A percentile compares a stretch with the other conserved stretches of the same genome.
phyloP scores from a whole-genome alignment of 2,888 invertebrate species.

The Epsilonema sp. region DNA sequence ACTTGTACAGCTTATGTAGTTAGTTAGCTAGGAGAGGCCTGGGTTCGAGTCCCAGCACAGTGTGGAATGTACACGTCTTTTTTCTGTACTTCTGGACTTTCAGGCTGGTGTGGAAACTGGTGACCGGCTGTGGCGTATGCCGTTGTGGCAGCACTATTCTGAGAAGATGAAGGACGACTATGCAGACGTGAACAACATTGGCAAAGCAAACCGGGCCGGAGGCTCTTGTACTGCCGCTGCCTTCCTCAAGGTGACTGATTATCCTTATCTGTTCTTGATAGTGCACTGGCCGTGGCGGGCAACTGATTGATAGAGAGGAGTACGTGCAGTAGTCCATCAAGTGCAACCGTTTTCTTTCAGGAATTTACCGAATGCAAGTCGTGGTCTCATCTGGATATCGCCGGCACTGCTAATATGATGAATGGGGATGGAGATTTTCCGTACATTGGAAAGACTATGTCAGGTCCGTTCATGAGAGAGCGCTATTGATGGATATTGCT shows the following conservation, averaged over 20 bases:
- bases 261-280: no score
- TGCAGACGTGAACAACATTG: constrained; percentile 49
- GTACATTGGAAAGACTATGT: constrained; percentile 42
- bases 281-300: no score
- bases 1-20: background rate
- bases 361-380: constrained; percentile 45
- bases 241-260: constrained; percentile 42
- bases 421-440: constrained; percentile 44
- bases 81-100: no score
- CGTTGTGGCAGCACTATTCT: constrained; percentile 51
- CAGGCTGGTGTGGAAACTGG: constrained; percentile 50
- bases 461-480: no score
- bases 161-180: constrained; percentile 37
- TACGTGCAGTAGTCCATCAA: no score
- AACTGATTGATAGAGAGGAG: no score
- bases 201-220: constrained; percentile 39
- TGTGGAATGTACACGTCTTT: no score
- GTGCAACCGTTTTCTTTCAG: constrained; percentile 21
- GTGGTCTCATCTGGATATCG: constrained; percentile 56
- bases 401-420: constrained; percentile 52
- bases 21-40: no score
- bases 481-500: no score
- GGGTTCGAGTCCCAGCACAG: no score
- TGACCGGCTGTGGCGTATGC: constrained; percentile 63
- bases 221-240: constrained; percentile 54